These are phyloP conservation scores for Grapholita molesta DNA, from an alignment of 1,140 invertebrate genomes.

Conservation along the genomic window DNA sequence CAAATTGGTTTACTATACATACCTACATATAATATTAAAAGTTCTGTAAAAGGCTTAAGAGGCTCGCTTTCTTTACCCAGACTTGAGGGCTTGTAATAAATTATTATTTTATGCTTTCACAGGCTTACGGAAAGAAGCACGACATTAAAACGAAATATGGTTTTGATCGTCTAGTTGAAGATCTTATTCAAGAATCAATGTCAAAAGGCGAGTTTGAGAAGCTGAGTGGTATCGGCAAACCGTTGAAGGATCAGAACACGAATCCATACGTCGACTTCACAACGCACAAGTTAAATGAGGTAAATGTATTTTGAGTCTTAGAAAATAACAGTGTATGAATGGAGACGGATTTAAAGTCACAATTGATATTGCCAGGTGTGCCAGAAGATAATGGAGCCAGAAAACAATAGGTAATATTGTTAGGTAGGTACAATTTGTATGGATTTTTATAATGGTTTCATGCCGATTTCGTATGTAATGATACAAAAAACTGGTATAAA, in stretches of 20 bases:
- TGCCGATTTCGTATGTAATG: no score
- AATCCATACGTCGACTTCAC: constrained; percentile 94
- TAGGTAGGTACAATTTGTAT: no score
- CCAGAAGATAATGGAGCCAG: background rate
- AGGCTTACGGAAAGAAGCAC: constrained; percentile 78
- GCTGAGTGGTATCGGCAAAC: constrained; percentile 89
- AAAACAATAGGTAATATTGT: no score
- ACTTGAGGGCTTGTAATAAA: background rate
- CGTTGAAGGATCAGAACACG: constrained; percentile 81
- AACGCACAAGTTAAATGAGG: constrained; percentile 93
- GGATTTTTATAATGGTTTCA: no score
- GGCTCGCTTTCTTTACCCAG: no score
- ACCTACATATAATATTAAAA: no score
- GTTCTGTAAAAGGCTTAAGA: no score
- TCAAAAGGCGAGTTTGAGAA: constrained; percentile 93
- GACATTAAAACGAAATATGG: constrained; percentile 91
- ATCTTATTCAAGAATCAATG: constrained; percentile 94
- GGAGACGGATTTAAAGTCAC: no score
- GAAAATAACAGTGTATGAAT: no score
- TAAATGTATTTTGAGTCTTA: constrained; percentile 44
- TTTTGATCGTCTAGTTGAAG: constrained; percentile 92
- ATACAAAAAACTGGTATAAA: no score
- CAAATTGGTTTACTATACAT: no score
- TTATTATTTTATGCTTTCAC: background rate
- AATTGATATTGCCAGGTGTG: no score